A percentile compares a stretch with the other conserved stretches of the same genome.
phyloP scores from a whole-genome alignment of 2,113 vertebrate genomes.

The Phocoena phocoena region DNA sequence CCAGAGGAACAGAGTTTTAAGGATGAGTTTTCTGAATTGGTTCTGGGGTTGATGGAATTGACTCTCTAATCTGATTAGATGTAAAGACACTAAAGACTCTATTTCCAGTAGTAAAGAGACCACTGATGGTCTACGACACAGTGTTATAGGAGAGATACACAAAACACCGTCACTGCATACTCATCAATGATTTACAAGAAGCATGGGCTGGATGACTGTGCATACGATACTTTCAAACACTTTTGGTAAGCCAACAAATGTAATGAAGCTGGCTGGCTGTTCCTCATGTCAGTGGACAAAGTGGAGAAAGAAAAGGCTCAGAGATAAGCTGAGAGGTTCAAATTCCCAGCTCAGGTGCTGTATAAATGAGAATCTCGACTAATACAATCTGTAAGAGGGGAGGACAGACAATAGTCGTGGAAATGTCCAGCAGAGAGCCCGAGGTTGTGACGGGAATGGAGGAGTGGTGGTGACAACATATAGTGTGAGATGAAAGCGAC shows the following conservation, averaged over 20 bases:
- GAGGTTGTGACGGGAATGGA: accelerated
- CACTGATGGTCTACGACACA: accelerated
- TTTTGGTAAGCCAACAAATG: neutral
- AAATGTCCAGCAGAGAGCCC: neutral
- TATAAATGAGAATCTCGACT: neutral
- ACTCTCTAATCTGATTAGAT: neutral
- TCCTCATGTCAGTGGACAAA: neutral
- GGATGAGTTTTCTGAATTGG: neutral
- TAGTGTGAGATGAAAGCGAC: accelerated
- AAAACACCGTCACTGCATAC: accelerated
- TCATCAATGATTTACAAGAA: neutral
- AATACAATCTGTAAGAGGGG: accelerated
- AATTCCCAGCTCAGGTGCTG: neutral
- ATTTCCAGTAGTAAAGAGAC: neutral
- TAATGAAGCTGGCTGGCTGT: neutral
- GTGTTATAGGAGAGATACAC: neutral
- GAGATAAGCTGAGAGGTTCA: neutral
- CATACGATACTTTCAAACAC: neutral
- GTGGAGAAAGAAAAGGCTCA: neutral
- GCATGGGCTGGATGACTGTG: neutral
- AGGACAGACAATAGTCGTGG: neutral
- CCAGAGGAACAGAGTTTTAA: neutral
- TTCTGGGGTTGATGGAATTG: neutral
- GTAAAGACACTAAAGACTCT: neutral
- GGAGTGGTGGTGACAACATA: accelerated